A percentile compares a stretch with the other conserved stretches of the same genome.
These are phyloP conservation scores for Cyclargus thomasi DNA, from an alignment of 1,140 invertebrate genomes.

Conservation along the genomic window DNA sequence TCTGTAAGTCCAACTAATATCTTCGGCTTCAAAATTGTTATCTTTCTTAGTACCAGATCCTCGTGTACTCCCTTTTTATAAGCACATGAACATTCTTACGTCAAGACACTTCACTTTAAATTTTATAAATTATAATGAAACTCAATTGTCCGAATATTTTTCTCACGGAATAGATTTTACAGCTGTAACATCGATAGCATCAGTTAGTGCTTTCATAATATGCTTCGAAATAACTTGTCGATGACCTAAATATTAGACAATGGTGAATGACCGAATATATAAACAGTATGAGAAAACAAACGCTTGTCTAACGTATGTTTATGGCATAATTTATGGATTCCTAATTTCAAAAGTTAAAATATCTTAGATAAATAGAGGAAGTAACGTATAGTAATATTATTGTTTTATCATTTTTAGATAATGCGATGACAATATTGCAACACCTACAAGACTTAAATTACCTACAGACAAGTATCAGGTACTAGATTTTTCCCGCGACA, in stretches of 20 bases:
- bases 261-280: slow-evolving; percentile 45
- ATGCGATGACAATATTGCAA: not conserved
- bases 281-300: slow-evolving; percentile 31
- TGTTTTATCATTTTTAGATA: not conserved
- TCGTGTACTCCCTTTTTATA: no score
- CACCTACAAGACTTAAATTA: no score
- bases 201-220: not conserved
- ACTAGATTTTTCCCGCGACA: no score
- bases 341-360: not conserved
- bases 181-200: not conserved
- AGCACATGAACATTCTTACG: no score
- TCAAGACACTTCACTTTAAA: no score
- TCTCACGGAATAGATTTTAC: no score
- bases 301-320: slow-evolving; percentile 20
- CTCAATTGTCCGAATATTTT: no score
- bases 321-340: slow-evolving; percentile 16
- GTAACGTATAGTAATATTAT: not conserved
- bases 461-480: no score
- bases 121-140: no score
- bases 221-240: not conserved
- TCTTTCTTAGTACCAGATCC: no score
- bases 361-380: not conserved
- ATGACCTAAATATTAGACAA: slow-evolving; percentile 15
- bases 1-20: no score
- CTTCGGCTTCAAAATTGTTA: no score